A percentile compares a stretch with the other conserved stretches of the same genome.
Conservation (phyloP, 37 sponge, comb jelly and placozoan genomes). For the Diacarnus erythraeanus region DNA sequence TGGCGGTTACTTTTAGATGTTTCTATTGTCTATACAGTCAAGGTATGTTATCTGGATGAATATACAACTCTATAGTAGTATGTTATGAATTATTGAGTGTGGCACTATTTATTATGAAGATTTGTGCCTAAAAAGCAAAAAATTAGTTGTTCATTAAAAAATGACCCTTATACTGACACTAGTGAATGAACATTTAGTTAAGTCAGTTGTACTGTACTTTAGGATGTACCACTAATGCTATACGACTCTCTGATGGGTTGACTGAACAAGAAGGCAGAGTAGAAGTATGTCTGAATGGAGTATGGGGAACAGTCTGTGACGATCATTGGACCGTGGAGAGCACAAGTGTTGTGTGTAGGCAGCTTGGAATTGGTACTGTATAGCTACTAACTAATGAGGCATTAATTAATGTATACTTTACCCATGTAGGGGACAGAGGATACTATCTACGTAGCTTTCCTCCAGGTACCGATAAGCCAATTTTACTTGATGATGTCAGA, state of each 20-base stretch:
- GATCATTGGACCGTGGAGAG: neutral
- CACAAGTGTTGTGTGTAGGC: neutral
- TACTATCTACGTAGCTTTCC: neutral
- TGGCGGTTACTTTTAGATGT: neutral
- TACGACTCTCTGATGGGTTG: neutral
- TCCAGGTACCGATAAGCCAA: neutral
- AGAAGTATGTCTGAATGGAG: neutral
- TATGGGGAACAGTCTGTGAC: constrained; percentile 10
- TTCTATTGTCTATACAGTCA: neutral
- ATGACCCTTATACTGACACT: too few species aligned
- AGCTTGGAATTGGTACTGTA: neutral
- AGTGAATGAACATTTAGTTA: too few species aligned
- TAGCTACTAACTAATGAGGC: too few species aligned
- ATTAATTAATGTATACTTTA: too few species aligned
- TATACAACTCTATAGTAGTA: too few species aligned
- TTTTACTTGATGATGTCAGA: neutral
- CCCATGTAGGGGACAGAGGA: neutral
- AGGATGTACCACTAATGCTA: neutral
- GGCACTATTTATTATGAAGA: too few species aligned
- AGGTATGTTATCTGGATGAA: too few species aligned
- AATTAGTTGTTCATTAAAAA: too few species aligned
- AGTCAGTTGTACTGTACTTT: too few species aligned
- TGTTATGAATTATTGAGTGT: too few species aligned
- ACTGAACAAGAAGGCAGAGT: neutral
- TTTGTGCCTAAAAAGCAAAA: too few species aligned